Base-by-base conservation (phyloP, 2,797 vertebrate species). In the Pachyuromys duprasi region DNA sequence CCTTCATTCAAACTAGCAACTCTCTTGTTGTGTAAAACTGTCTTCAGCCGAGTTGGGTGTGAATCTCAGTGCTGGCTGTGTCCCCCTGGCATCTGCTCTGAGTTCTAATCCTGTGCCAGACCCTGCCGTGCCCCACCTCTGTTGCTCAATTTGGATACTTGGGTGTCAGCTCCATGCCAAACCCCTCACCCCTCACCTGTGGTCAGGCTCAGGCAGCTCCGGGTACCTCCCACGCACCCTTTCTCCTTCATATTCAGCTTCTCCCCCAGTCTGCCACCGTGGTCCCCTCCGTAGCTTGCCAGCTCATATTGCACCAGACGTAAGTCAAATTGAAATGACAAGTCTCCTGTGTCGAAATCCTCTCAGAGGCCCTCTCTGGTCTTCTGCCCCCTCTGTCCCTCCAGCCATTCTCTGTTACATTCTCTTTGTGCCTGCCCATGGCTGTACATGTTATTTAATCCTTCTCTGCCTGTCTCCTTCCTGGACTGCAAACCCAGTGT, bases 51-150 rank as follows among this genome's bases (percentile, higher is more conserved):
- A 1, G 33, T 5, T 12, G 45, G 72, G 55, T 5, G 67, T 57
- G 74, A 62, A 1, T 7, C 0, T 17, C 0, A 69, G 33, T 0
- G 7, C 69, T 4, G 33, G 87, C 72, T 2, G 0, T 0, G 33
- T 8, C 28, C 74, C 42, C 7, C 57, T 5, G 79, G 45, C 70
- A 39, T 7, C 5, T 0, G 33, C 20, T 15, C n/a, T 49, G 49
- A 2, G 3, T 36, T 26, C 42, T n/a, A 42, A 14, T 42, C 11
- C 1, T 55, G 42, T 7, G n/a, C 63, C 76, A 6, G 84, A 5
- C 80, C 49, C 83, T 2, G 60, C 39, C 0, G 4, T 55, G 4
- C 5, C 31, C 57, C 1, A 0, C 62, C 49, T 53, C 65, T 0
- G 12, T 12, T 31, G 83, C 74, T 86, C 18, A 11, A 14, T 39